Base-by-base conservation (phyloP, 2,113 vertebrate species). In the Malurus melanocephalus region DNA sequence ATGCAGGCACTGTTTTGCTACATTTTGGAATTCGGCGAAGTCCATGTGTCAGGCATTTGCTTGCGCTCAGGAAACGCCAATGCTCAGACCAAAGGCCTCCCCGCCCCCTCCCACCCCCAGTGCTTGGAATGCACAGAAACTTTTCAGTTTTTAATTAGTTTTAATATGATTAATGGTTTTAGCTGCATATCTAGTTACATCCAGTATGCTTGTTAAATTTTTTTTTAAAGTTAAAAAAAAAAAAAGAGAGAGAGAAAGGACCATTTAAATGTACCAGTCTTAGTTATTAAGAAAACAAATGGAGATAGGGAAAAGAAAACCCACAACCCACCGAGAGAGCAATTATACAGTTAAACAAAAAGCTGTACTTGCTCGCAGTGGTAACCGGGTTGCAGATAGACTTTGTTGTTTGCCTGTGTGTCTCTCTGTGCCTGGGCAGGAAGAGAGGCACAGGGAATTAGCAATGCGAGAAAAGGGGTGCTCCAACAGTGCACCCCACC, bases 1-100 rank as follows among this genome's bases (percentile, higher is more conserved):
- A 97, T 85, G 93, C 97, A 97, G 91, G 96, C 96, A 93, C 89
- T 97, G 97, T 97, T 97, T 97, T 97, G 97, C 95, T 97, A 94
- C 93, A 94, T 95, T 97, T 97, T 96, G 97, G 96, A 97, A 98
- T 97, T 97, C 96, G 42, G 97, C 30, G 73, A 86, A 93, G 94
- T 94, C 95, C 96, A 88, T 97, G 95, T 96, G 95, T 97, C 96
- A 97, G 95, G 95, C 96, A 95, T 97, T 97, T 96, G 95, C 96
- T 96, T 96, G 96, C 67, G 65, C 95, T 97, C 93, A 87, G 93
- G 94, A 96, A 97, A 95, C 95, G 92, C 94, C 96, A 97, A 96
- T 60, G 85, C 86, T 94, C 73, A 97, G 94, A 92, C 77, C 92
- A 88, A 93, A 93, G 94, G 87, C 93, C 91, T 95, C 88, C 93